phyloP scores from a whole-genome alignment of 2,113 vertebrate species.

The Xenotilapia longispinis region DNA sequence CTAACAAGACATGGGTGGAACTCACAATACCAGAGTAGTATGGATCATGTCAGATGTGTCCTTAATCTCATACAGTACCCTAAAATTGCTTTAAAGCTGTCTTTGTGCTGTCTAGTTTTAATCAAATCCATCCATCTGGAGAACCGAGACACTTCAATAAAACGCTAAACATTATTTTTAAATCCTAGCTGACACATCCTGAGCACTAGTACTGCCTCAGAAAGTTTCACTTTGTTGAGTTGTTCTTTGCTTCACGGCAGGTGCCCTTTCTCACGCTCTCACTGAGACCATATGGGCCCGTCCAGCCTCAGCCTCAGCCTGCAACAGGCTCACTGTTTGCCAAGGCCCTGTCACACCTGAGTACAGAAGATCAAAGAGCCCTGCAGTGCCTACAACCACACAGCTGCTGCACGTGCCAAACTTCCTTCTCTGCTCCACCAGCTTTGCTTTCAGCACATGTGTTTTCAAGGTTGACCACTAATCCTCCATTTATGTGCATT shows the following conservation, averaged over 20 bases:
- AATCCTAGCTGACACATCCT: not conserved
- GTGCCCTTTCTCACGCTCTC: slow-evolving; percentile 70
- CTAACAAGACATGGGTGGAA: not conserved
- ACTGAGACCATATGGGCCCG: slow-evolving; percentile 51
- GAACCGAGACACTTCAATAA: not conserved
- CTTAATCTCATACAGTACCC: not conserved
- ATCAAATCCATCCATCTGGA: not conserved
- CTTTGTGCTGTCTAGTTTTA: not conserved
- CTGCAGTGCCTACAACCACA: slow-evolving; percentile 50
- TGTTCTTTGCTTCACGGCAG: slow-evolving; percentile 29
- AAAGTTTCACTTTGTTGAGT: slow-evolving; percentile 33
- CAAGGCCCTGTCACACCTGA: slow-evolving; percentile 72
- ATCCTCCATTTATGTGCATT: slow-evolving; percentile 60
- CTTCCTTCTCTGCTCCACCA: slow-evolving; percentile 44
- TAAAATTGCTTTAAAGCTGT: not conserved
- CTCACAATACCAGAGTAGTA: not conserved
- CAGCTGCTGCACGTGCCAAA: slow-evolving; percentile 65
- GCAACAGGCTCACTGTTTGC: slow-evolving; percentile 28
- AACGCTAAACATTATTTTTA: not conserved
- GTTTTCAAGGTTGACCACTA: slow-evolving; percentile 66
- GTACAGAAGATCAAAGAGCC: slow-evolving; percentile 66
- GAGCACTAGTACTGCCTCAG: not conserved
- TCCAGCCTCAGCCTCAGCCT: slow-evolving; percentile 32
- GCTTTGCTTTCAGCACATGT: slow-evolving; percentile 58
- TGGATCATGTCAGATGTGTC: not conserved